A percentile compares a stretch with the other conserved stretches of the same genome.
Conservation (phyloP, 35 echinoderm and acorn worm genomes). For the Patiria miniata region DNA sequence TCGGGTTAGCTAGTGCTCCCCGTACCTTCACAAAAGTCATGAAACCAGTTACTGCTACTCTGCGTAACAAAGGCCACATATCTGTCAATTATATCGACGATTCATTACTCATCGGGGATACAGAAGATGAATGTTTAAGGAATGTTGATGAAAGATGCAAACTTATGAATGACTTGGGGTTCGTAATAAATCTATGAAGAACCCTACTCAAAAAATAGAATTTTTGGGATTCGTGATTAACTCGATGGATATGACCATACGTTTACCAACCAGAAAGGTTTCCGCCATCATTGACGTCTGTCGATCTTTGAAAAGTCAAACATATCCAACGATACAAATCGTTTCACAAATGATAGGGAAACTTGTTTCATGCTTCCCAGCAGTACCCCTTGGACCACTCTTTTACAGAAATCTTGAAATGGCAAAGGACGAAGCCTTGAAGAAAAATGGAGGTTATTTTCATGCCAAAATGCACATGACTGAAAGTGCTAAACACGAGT, state of each 20-base stretch:
- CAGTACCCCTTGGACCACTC: constrained; percentile 17
- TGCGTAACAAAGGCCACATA: neutral
- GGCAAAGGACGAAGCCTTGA: constrained; percentile 8
- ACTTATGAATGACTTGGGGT: neutral
- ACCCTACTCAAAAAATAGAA: constrained; percentile 32
- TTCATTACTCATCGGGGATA: neutral
- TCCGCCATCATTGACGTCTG: constrained; percentile 5
- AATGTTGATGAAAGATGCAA: neutral
- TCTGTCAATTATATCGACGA: constrained; percentile 27
- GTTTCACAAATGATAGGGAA: constrained; percentile 43
- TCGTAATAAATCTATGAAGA: constrained; percentile 56
- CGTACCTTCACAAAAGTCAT: too few species aligned
- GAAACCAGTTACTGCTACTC: neutral
- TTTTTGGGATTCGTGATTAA: constrained; percentile 64
- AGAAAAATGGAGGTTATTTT: neutral
- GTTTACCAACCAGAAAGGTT: constrained; percentile 15
- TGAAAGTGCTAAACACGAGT: neutral
- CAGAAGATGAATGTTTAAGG: neutral
- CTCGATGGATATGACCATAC: constrained; percentile 44
- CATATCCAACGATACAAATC: neutral
- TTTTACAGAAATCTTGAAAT: constrained; percentile 41
- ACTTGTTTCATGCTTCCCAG: constrained; percentile 35
- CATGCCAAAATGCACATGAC: neutral
- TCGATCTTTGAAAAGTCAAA: neutral
- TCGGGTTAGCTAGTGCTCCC: too few species aligned